Percentiles rank a stretch among this genome's conserved stretches.
Conservation (phyloP, 2,113 vertebrate genomes). For the Clarias gariepinus region DNA sequence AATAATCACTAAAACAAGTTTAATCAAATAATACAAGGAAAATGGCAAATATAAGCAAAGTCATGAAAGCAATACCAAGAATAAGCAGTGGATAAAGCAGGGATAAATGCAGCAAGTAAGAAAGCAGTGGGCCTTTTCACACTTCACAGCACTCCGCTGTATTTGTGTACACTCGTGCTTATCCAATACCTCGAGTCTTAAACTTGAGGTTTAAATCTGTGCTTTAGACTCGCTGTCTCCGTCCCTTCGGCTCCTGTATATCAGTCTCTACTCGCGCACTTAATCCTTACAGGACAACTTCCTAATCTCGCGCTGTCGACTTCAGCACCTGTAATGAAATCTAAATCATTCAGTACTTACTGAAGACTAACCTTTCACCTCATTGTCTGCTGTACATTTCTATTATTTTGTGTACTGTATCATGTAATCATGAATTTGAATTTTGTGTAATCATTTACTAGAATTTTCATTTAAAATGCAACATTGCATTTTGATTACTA, state of each 20-base stretch:
- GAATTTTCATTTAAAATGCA: neutral
- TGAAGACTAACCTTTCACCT: neutral
- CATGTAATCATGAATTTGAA: neutral
- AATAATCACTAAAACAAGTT: neutral
- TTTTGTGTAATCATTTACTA: neutral
- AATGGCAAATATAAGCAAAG: neutral
- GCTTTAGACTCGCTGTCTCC: neutral
- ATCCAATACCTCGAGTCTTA: neutral
- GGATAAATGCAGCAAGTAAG: neutral
- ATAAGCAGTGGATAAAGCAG: neutral
- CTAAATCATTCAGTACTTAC: neutral
- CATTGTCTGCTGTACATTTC: neutral
- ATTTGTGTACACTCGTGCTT: neutral
- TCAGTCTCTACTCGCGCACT: neutral
- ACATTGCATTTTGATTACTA: neutral
- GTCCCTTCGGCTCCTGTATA: neutral
- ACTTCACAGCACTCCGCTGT: neutral
- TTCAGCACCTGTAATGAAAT: neutral
- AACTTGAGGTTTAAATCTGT: neutral
- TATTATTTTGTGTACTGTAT: neutral
- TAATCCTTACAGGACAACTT: neutral
- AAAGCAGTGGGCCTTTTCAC: neutral
- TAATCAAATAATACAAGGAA: neutral
- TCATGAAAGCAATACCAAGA: neutral
- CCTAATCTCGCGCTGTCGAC: neutral